These are phyloP conservation scores for Aspidiotus destructor DNA, from an alignment of 2,888 invertebrate genomes.

Conservation along the genomic window DNA sequence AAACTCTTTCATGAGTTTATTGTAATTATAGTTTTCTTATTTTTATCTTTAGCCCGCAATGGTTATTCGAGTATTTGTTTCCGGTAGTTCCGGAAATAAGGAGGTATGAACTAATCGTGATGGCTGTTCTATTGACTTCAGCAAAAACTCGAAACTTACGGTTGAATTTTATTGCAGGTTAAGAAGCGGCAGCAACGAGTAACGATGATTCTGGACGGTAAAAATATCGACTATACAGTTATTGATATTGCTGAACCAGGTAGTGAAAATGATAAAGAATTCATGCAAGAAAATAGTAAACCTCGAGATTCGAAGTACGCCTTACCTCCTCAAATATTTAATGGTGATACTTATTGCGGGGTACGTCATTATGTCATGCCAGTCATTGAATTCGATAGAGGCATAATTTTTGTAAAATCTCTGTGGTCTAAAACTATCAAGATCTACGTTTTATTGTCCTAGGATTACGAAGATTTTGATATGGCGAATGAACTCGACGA, in stretches of 20 bases:
- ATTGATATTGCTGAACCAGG: slow-evolving; percentile 94
- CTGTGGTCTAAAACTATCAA: too few relatives aligned
- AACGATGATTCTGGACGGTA: slow-evolving; percentile 84
- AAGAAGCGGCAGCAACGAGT: slow-evolving; percentile 93
- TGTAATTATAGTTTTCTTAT: background rate
- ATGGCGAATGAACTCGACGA: slow-evolving; percentile 83
- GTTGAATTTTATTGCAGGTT: slow-evolving; percentile 53
- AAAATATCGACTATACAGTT: slow-evolving; percentile 75
- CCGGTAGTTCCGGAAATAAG: slow-evolving; percentile 87
- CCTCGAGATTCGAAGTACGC: slow-evolving; percentile 65
- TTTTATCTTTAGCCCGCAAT: slow-evolving; percentile 44
- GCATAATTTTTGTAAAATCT: too few relatives aligned
- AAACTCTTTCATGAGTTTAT: background rate
- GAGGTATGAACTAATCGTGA: slow-evolving; percentile 55
- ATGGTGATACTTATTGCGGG: slow-evolving; percentile 84
- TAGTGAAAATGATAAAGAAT: slow-evolving; percentile 74
- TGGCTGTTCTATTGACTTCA: background rate
- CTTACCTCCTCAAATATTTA: slow-evolving; percentile 89
- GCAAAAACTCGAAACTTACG: background rate
- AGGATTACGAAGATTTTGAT: slow-evolving; percentile 91
- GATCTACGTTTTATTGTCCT: background rate
- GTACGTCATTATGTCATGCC: slow-evolving; percentile 48
- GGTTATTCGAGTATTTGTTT: slow-evolving; percentile 85
- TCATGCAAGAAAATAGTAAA: slow-evolving; percentile 81
- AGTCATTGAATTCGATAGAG: too few relatives aligned